Evolutionary conservation across 2,888 invertebrate genomes (phyloP), one percentile per base, ranked within the genome.

Genomic region (Callosobruchus maculatus): DNA sequence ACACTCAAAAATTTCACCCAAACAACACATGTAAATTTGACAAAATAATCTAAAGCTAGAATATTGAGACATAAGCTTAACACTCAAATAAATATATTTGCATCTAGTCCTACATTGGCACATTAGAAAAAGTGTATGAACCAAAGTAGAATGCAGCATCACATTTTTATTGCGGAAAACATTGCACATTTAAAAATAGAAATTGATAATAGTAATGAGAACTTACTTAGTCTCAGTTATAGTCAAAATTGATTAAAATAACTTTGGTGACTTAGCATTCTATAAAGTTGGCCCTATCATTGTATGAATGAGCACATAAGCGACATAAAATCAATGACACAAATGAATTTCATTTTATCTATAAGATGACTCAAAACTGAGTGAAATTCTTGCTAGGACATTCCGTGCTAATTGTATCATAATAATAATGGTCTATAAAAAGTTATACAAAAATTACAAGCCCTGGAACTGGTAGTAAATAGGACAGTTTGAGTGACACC

Each of bases 261-360:
- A 82, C 83, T 84, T 84, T 83, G 84, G 83, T 83, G 81, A 78
- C 74, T 80, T 80, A 83, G 83, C 83, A 84, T 84, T 84, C 84
- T 84, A 82, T 75, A 80, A 79, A 76, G 78, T 78, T 77, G 74
- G 78, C 80, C 80, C 79, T 80, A 75, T 79, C 80, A 81, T 80
- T 79, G 77, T 21, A 81, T 81, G 81, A 77, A 70, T 70, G 79
- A 80, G 77, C 77, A 49, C 13, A 49, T 49, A 49, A 49, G 49
- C 49, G 49, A 49, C 49, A 74, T 68, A 21, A 74, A 73, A 70
- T 71, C 72, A 68, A 71, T 70, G 71, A 74, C 74, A 77, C 78
- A 77, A 78, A 78, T 77, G 78, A 74, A 77, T 73, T 71, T 74
- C 72, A 76, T 49, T 49, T 18, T 18, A 49, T 13, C 4, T 49